Evolutionary conservation across 1,140 invertebrate genomes (phyloP), one percentile per base, ranked within the genome.

Genomic region (Bombus balteatus): DNA sequence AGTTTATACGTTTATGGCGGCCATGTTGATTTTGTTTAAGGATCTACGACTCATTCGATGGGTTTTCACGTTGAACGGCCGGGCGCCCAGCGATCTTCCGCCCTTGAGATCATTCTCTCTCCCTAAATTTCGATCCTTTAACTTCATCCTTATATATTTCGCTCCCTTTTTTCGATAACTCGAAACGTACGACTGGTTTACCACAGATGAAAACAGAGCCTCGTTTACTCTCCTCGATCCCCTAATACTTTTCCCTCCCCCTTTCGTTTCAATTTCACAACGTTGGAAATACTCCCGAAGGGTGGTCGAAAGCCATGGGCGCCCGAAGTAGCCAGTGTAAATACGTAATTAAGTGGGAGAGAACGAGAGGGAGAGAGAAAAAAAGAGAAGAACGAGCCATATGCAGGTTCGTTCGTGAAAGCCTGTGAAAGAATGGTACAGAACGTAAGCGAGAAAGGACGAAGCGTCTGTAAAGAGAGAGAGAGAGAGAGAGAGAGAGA

Each of bases 1-100:
- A 94, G 94, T 95, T 95, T 94, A 94, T 95, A 94, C 93, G 92
- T 95, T 94, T 94, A 94, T 59, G 93, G 93, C 94, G 94, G 94
- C 92, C 94, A 95, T 94, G 94, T 94, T 95, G 93, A 90, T 95
- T 95, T 95, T 94, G 92, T 95, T 95, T 94, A 93, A 92, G 89
- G 88, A 93, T 94, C 92, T 92, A 91, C 89, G 87, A 91, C 92
- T 91, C 91, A 87, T 89, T 88, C 90, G 88, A 92, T 89, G 90
- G 88, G 91, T 88, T 66, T 89, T 91, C 88, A 87, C 91, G 88
- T 92, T 91, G 89, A 91, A 88, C 88, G 88, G 77, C 85, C 74
- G 89, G 85, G 73, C 85, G 85, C 70, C 62, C 78, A 47, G 81
- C 85, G 84, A 89, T 82, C 82, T 59, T 87, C 88, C 76, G 72